A percentile compares a stretch with the other conserved stretches of the same genome.
Conservation (phyloP, 2,113 vertebrate genomes). For the Alethe castanea region DNA sequence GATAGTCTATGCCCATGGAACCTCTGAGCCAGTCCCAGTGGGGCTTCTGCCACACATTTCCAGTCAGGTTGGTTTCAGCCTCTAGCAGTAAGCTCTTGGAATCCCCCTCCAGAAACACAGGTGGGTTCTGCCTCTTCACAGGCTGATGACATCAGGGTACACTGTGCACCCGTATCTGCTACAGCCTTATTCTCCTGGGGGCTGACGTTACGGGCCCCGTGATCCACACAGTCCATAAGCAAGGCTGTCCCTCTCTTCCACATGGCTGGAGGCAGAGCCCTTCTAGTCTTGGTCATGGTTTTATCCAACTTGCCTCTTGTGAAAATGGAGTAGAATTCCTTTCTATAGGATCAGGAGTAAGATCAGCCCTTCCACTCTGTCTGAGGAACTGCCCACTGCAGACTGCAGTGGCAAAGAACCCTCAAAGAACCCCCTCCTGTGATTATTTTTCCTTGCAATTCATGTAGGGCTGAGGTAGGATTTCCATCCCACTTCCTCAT, state of each 20-base stretch:
- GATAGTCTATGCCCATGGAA: background rate
- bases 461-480: background rate
- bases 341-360: background rate
- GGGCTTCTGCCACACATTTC: background rate
- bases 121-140: background rate
- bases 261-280: background rate
- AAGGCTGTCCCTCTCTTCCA: background rate
- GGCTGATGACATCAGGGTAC: background rate
- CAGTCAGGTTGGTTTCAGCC: background rate
- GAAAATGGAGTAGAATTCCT: background rate
- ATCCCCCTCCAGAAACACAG: background rate
- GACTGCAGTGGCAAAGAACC: rapidly evolving
- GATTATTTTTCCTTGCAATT: background rate
- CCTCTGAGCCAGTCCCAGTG: background rate
- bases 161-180: background rate
- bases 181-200: background rate
- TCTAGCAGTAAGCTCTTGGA: background rate
- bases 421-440: background rate
- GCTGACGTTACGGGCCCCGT: background rate
- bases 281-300: background rate
- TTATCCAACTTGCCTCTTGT: background rate
- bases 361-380: background rate
- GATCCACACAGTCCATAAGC: background rate
- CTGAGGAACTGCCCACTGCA: background rate
- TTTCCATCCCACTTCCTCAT: background rate